Evolutionary conservation across 1,140 invertebrate species (phyloP).

Genomic region (Bilobella aurantiaca): DNA sequence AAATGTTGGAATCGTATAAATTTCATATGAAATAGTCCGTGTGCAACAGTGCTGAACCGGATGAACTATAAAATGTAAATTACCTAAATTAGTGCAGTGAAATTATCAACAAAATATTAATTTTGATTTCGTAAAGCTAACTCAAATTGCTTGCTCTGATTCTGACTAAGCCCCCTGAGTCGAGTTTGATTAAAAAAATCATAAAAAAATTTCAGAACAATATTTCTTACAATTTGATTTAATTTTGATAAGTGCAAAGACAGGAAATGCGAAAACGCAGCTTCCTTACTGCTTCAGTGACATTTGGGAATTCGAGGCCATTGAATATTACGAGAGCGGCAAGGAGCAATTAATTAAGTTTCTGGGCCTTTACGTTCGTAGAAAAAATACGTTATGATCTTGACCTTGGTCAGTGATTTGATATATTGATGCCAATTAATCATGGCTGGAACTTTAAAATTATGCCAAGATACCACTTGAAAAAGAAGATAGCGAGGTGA

Average conservation of each 20-base stretch:
- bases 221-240: background rate
- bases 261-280: background rate
- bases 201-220: background rate
- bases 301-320: background rate
- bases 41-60: background rate
- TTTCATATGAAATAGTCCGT: background rate
- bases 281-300: background rate
- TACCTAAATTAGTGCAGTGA: background rate
- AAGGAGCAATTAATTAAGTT: too few species aligned
- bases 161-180: background rate
- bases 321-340: background rate
- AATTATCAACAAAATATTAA: background rate
- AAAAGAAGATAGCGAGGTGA: too few species aligned
- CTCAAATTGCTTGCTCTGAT: background rate
- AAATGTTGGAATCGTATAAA: too few species aligned
- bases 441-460: too few species aligned
- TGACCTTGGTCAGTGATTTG: too few species aligned
- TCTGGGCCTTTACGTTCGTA: too few species aligned
- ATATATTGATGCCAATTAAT: too few species aligned
- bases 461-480: too few species aligned
- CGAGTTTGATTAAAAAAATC: background rate
- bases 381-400: too few species aligned
- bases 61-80: background rate
- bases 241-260: too few species aligned
- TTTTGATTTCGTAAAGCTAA: background rate